Evolutionary conservation across 2,888 invertebrate genomes (phyloP).

Genomic region (Clepsis dumicolana): DNA sequence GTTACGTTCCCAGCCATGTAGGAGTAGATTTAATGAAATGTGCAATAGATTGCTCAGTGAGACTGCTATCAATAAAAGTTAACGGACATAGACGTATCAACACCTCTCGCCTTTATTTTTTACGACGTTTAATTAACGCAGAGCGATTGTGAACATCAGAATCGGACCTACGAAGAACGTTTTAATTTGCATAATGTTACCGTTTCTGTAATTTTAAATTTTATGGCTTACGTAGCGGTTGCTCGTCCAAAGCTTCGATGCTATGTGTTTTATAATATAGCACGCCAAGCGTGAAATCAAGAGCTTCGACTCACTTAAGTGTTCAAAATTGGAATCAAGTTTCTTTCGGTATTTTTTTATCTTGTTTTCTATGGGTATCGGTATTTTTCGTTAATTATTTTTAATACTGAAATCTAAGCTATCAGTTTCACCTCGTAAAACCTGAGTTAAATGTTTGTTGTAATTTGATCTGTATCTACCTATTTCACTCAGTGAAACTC

Average conservation of each 20-base stretch:
- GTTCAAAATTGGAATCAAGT: conserved; percentile 35
- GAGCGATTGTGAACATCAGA: conserved; percentile 51
- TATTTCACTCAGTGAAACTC: neutral
- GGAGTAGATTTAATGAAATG: conserved; percentile 22
- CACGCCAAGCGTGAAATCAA: conserved; percentile 39
- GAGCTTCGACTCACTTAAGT: conserved; percentile 10
- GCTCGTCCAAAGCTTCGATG: conserved; percentile 38
- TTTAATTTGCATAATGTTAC: conserved; percentile 70
- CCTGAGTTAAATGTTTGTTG: neutral
- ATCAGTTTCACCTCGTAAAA: neutral
- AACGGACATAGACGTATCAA: conserved; percentile 50
- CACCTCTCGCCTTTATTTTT: conserved; percentile 50
- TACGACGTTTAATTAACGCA: conserved; percentile 52
- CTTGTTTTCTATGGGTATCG: conserved; percentile 11
- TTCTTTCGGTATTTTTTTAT: neutral
- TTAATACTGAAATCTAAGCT: conserved; percentile 9
- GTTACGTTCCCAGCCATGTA: conserved; percentile 1
- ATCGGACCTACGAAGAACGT: conserved; percentile 59
- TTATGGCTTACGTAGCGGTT: conserved; percentile 63
- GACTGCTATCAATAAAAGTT: conserved; percentile 55
- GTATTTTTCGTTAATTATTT: neutral
- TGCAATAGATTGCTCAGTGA: conserved; percentile 27
- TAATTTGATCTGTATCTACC: neutral
- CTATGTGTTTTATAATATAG: conserved; percentile 27
- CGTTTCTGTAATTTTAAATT: conserved; percentile 70